Evolutionary conservation across 2,113 vertebrate genomes (phyloP).

Genomic region (Turdus rufiventris): DNA sequence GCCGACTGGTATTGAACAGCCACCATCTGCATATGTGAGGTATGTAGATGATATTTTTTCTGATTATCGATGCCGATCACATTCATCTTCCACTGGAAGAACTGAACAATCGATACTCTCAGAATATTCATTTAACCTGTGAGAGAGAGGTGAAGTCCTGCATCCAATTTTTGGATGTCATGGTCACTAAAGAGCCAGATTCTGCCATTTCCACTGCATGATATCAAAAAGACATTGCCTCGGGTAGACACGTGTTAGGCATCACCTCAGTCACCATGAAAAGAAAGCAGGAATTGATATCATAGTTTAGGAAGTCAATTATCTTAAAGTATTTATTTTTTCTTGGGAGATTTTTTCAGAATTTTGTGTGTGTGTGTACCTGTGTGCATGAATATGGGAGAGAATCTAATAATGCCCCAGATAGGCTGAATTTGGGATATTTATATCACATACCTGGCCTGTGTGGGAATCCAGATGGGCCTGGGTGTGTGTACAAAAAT

Average conservation of each 20-base stretch:
- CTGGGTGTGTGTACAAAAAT: not conserved
- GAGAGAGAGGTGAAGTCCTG: constrained; percentile 48
- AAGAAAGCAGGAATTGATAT: not conserved
- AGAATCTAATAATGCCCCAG: fast-evolving
- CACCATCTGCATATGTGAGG: constrained; percentile 4
- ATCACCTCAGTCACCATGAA: not conserved
- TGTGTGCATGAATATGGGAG: not conserved
- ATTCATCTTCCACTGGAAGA: constrained; percentile 50
- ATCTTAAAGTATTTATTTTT: not conserved
- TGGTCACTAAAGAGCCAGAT: constrained; percentile 48
- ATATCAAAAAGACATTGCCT: constrained; percentile 31
- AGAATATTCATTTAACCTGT: constrained; percentile 58
- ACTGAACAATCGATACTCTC: constrained; percentile 39
- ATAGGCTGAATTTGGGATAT: not conserved
- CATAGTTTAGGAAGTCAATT: not conserved
- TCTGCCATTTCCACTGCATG: constrained; percentile 18
- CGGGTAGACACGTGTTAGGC: not conserved
- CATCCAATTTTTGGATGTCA: constrained; percentile 41
- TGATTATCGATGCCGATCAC: constrained; percentile 45
- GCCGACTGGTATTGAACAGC: not conserved
- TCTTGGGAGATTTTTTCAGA: not conserved
- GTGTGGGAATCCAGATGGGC: not conserved
- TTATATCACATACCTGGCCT: not conserved
- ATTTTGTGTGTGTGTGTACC: not conserved
- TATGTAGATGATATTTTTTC: constrained; percentile 44